These are phyloP conservation scores for Alsophila aescularia DNA, from an alignment of 2,888 invertebrate species.

Conservation along the genomic window DNA sequence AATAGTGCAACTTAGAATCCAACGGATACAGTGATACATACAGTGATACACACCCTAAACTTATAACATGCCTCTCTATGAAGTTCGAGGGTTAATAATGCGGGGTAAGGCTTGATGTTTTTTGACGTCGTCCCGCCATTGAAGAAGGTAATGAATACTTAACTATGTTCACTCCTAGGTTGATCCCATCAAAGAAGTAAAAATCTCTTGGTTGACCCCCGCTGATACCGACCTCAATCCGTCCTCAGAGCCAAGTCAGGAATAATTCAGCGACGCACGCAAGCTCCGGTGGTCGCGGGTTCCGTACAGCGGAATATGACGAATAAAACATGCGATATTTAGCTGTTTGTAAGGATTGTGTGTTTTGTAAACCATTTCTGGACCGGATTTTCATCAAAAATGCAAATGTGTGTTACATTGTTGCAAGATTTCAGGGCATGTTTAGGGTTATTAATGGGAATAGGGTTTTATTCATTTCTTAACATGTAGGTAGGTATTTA, in stretches of 20 bases:
- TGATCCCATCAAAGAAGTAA: too few relatives aligned
- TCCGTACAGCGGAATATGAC: slow-evolving; percentile 6
- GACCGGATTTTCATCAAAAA: slow-evolving; percentile 23
- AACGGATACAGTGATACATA: too few relatives aligned
- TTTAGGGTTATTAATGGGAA: background rate
- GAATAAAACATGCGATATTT: slow-evolving; percentile 31
- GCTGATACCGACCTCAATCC: background rate
- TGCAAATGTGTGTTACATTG: slow-evolving; percentile 13
- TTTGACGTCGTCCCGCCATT: too few relatives aligned
- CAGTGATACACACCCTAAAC: too few relatives aligned
- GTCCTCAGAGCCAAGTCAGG: slow-evolving; percentile 8
- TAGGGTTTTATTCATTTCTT: background rate
- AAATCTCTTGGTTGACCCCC: too few relatives aligned
- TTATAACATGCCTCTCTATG: too few relatives aligned
- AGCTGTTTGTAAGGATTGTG: slow-evolving; percentile 22
- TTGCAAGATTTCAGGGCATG: background rate
- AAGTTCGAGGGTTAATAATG: too few relatives aligned
- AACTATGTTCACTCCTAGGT: too few relatives aligned
- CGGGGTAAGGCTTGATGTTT: too few relatives aligned
- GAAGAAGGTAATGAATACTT: too few relatives aligned
- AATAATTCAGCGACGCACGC: slow-evolving; percentile 26
- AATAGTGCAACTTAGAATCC: too few relatives aligned
- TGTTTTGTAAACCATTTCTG: slow-evolving; percentile 20
- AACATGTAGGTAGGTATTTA: background rate
- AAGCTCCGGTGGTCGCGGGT: slow-evolving; percentile 14